Conservation (phyloP, 2,888 invertebrate species). For the Sarcophaga rosellei region DNA sequence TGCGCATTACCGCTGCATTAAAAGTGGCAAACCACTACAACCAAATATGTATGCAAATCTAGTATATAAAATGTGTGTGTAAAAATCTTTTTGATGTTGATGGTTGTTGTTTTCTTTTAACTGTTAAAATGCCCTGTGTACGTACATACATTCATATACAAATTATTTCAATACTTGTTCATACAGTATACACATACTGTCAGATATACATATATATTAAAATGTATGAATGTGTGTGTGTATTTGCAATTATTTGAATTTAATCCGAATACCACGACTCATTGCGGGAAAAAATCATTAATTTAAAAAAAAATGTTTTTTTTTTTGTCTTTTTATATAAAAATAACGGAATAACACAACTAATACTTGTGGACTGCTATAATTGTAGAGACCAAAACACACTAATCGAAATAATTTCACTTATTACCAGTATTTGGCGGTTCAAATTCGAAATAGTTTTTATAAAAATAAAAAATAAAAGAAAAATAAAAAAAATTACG, state of each 20-base stretch:
- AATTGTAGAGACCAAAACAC: not conserved
- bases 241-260: not conserved
- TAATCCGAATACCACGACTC: not conserved
- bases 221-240: not conserved
- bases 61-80: constrained; percentile 30
- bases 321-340: not conserved
- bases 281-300: not conserved
- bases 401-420: not conserved
- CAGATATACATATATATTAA: no score
- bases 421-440: not conserved
- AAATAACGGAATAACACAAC: not conserved
- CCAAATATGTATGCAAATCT: constrained; percentile 35
- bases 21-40: constrained; percentile 64
- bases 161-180: not conserved
- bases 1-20: constrained; percentile 67
- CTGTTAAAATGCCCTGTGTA: not conserved
- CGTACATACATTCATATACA: not conserved
- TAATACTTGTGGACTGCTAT: not conserved
- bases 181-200: no score
- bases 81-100: not conserved
- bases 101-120: not conserved
- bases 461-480: not conserved
- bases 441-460: no score
- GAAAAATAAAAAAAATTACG: not conserved
- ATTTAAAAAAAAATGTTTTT: no score